phyloP scores from a whole-genome alignment of 2,113 vertebrate species.

The Lepidothrix coronata region DNA sequence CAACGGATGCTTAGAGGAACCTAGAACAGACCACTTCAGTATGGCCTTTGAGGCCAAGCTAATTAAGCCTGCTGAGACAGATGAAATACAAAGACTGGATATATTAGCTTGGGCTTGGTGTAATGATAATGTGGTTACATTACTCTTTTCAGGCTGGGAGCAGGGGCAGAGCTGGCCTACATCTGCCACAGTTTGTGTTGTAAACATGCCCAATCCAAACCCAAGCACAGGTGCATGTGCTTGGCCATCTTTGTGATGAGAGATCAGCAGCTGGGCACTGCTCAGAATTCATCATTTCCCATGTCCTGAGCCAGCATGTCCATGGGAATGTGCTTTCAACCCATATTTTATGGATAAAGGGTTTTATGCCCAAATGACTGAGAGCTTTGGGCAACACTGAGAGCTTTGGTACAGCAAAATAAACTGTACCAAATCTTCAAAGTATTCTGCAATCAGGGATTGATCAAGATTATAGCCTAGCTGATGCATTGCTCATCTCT shows the following conservation, averaged over 20 bases:
- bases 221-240: not conserved
- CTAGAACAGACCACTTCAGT: not conserved
- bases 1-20: not conserved
- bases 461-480: not conserved
- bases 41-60: not conserved
- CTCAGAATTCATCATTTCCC: not conserved
- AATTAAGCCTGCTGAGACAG: not conserved
- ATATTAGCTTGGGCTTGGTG: not conserved
- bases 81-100: not conserved
- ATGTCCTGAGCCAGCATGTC: not conserved
- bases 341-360: not conserved
- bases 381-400: not conserved
- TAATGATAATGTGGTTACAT: rapidly evolving
- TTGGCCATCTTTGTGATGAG: not conserved
- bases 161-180: not conserved
- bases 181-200: not conserved
- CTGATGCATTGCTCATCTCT: not conserved
- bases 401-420: no score
- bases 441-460: not conserved
- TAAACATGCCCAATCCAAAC: not conserved
- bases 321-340: not conserved
- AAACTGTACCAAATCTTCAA: not conserved
- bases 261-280: not conserved
- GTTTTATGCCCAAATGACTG: not conserved
- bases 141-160: not conserved